Conservation (phyloP, 2,113 vertebrate genomes). For the Cephalopterus ornatus region DNA sequence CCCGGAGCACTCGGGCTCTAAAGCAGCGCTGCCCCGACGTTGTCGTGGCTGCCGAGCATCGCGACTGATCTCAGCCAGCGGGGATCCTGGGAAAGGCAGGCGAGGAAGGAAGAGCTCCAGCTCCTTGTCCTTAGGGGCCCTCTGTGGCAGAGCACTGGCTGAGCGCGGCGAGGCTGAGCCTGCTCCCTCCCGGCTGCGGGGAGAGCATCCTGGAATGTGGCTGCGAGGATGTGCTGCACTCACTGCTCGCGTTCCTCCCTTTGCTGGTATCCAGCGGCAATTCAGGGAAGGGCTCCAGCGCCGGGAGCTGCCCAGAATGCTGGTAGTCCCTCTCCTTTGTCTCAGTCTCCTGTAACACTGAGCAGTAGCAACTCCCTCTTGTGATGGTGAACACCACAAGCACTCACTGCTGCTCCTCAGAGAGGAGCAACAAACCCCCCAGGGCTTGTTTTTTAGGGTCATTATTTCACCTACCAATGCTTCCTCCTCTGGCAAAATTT, state of each 20-base stretch:
- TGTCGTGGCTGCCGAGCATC: background rate
- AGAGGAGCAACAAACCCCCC: background rate
- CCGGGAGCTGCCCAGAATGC: background rate
- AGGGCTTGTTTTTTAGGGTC: background rate
- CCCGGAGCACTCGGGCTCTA: background rate
- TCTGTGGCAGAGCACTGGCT: background rate
- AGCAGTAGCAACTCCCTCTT: background rate
- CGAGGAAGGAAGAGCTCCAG: background rate
- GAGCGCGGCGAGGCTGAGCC: background rate
- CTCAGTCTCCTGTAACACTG: accelerated
- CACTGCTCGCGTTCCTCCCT: background rate
- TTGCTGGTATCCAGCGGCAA: background rate
- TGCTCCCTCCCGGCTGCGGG: background rate
- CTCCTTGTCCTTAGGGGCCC: background rate
- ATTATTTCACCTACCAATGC: background rate
- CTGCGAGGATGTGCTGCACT: background rate
- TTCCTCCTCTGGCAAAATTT: background rate
- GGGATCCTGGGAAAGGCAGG: background rate
- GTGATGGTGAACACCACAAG: background rate
- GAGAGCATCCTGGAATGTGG: background rate
- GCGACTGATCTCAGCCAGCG: background rate
- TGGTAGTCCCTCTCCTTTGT: background rate
- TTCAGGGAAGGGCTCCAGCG: background rate
- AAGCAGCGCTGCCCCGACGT: background rate
- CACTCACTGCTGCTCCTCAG: background rate